These are phyloP conservation scores for Thamnophis sirtalis DNA, from an alignment of 2,113 vertebrate species.

Conservation along the genomic window DNA sequence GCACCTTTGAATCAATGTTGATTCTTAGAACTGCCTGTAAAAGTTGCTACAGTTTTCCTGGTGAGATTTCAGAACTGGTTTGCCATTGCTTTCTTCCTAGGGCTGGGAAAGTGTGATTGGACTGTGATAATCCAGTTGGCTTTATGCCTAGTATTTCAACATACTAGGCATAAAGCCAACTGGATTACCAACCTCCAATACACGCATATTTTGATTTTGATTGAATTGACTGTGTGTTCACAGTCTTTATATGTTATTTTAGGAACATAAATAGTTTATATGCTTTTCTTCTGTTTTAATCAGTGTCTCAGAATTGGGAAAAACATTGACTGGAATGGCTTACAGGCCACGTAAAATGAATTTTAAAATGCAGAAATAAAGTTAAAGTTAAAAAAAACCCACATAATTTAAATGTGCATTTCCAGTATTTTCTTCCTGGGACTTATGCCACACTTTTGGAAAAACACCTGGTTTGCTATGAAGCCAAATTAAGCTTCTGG, in stretches of 20 bases:
- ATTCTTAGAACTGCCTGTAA: neutral
- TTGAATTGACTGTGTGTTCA: neutral
- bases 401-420: neutral
- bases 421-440: neutral
- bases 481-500: neutral
- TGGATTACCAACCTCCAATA: neutral
- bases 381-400: neutral
- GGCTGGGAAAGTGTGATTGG: neutral
- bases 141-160: neutral
- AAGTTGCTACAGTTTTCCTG: neutral
- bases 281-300: neutral
- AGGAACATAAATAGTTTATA: neutral
- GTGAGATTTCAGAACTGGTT: neutral
- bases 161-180: too few relatives aligned
- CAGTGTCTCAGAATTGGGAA: neutral
- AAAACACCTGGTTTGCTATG: neutral
- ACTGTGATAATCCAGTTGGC: neutral
- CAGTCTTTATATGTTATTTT: neutral
- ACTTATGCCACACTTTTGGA: neutral
- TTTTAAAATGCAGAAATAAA: neutral
- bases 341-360: neutral
- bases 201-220: neutral
- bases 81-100: neutral
- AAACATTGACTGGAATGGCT: neutral
- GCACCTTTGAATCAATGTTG: neutral